A percentile compares a stretch with the other conserved stretches of the same genome.
Conservation (phyloP, 2,113 vertebrate species). For the Hydropotes inermis region DNA sequence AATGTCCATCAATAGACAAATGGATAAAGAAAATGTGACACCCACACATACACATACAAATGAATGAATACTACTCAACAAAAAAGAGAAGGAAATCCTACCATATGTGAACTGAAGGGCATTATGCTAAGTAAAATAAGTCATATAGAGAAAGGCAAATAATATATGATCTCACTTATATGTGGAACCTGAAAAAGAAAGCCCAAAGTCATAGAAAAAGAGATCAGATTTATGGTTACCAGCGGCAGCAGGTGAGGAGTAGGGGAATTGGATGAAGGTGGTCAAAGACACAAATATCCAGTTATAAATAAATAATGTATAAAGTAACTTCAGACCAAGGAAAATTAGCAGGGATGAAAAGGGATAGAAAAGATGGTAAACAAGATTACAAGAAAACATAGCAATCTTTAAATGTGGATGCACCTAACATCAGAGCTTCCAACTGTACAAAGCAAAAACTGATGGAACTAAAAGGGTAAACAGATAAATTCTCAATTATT, state of each 20-base stretch:
- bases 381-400: background rate
- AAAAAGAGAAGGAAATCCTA: background rate
- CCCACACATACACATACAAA: background rate
- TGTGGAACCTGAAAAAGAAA: background rate
- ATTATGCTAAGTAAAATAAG: background rate
- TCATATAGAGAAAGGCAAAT: background rate
- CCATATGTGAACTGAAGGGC: background rate
- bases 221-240: background rate
- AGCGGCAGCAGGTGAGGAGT: background rate
- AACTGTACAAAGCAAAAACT: background rate
- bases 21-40: background rate
- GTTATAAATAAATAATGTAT: background rate
- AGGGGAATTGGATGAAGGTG: background rate
- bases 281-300: background rate
- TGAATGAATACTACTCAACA: background rate
- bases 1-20: background rate
- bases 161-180: background rate
- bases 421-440: background rate
- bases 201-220: background rate
- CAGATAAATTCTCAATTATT: background rate
- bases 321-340: background rate
- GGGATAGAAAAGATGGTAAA: background rate
- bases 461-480: background rate
- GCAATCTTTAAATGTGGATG: background rate
- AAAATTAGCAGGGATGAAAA: conserved; percentile 4